Percentiles rank a stretch among this genome's conserved stretches.
Conservation (phyloP, 2,113 vertebrate genomes). For the Dicentrarchus labrax region DNA sequence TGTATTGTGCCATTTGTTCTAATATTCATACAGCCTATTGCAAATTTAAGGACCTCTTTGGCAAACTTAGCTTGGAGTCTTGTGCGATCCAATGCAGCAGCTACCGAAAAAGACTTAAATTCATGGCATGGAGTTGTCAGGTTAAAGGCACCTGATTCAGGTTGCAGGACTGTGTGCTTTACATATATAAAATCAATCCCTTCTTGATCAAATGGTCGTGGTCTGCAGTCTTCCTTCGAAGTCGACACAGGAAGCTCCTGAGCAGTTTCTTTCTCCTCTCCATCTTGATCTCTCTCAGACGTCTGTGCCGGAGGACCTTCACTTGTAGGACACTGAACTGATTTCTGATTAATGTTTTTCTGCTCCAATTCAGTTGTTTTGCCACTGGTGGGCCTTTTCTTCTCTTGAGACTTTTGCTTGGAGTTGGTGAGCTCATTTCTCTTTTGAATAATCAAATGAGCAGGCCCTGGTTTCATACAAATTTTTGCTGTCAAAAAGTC, state of each 20-base stretch:
- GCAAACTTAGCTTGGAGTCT: conserved; percentile 87
- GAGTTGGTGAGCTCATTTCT: conserved; percentile 77
- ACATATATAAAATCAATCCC: conserved; percentile 81
- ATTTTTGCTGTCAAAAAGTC: conserved; percentile 78
- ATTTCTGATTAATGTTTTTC: background rate
- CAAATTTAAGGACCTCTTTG: conserved; percentile 86
- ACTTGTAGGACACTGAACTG: background rate
- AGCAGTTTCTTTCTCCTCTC: background rate
- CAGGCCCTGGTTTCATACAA: conserved; percentile 85
- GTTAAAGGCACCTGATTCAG: conserved; percentile 85
- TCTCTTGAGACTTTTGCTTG: conserved; percentile 8
- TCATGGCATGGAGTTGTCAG: conserved; percentile 87
- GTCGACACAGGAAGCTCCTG: background rate
- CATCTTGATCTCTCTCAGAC: background rate
- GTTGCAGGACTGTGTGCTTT: conserved; percentile 82
- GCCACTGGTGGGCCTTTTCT: conserved; percentile 12
- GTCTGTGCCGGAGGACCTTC: conserved; percentile 3
- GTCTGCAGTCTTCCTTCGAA: conserved; percentile 77
- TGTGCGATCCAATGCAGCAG: conserved; percentile 77
- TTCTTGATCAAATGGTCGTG: conserved; percentile 80
- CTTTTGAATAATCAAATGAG: conserved; percentile 80
- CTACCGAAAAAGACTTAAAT: conserved; percentile 84
- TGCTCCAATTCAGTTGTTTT: conserved; percentile 27
- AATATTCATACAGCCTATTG: conserved; percentile 87
- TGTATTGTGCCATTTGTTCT: conserved; percentile 90